These are phyloP conservation scores for Ctenomys sociabilis DNA, from an alignment of 2,113 vertebrate species.

Conservation along the genomic window DNA sequence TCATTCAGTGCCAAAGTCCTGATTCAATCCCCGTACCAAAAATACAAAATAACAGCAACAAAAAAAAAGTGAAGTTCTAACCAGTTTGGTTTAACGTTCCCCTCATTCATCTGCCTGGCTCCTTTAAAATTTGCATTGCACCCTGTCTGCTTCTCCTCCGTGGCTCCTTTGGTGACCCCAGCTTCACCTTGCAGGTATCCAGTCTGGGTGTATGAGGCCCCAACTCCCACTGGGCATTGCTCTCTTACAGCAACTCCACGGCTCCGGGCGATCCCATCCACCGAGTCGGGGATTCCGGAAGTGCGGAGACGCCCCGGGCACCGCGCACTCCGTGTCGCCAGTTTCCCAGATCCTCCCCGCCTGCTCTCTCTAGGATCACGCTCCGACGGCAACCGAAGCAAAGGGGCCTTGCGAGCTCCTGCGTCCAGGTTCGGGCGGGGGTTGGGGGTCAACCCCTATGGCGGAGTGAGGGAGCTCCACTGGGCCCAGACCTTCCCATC, in stretches of 20 bases:
- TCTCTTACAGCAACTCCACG: neutral
- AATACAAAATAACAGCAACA: too few species aligned
- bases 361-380: neutral
- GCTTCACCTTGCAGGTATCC: constrained; percentile 71
- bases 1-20: neutral
- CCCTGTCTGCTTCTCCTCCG: neutral
- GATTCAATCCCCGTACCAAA: neutral
- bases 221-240: neutral
- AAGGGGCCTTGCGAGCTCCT: neutral
- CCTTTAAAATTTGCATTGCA: constrained; percentile 30
- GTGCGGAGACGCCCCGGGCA: neutral
- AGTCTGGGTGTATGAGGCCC: neutral
- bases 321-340: neutral
- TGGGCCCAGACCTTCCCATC: neutral
- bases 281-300: neutral
- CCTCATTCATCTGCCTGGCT: neutral
- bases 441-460: neutral
- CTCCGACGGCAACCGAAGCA: neutral
- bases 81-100: neutral
- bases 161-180: constrained; percentile 47
- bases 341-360: neutral
- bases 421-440: neutral
- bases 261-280: neutral
- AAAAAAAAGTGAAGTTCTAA: neutral
- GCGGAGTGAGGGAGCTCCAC: neutral